phyloP scores from a whole-genome alignment of 2,797 vertebrate species.

The Micropoecilia bifurca region DNA sequence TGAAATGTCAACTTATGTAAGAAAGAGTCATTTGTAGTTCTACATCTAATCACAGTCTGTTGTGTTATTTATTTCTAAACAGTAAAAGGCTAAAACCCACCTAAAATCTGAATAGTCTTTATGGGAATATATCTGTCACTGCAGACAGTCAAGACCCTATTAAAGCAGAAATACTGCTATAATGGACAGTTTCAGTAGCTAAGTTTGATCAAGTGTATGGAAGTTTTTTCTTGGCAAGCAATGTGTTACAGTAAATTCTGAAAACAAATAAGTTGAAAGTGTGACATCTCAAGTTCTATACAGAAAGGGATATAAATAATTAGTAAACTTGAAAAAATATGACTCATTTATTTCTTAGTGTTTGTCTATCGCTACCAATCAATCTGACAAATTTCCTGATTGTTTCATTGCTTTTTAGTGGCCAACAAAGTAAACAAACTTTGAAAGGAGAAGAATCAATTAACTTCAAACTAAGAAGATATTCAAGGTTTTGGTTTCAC shows the following conservation, averaged over 20 bases:
- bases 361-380: not conserved
- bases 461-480: not conserved
- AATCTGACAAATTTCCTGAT: not conserved
- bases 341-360: not conserved
- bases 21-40: not conserved
- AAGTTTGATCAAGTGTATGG: not conserved
- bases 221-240: not conserved
- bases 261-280: not conserved
- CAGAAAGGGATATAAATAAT: not conserved
- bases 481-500: not conserved
- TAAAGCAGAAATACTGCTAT: not conserved
- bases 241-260: not conserved
- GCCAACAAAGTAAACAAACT: not conserved
- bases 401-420: not conserved
- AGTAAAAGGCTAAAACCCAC: not conserved
- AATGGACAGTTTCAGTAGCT: not conserved
- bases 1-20: not conserved
- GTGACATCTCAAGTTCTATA: not conserved
- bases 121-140: not conserved
- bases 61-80: not conserved
- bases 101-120: not conserved
- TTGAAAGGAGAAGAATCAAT: not conserved
- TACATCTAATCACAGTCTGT: not conserved
- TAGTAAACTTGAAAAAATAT: not conserved
- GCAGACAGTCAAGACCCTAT: not conserved